Percentiles rank a stretch among this genome's conserved stretches.
These are phyloP conservation scores for Pollenia labialis DNA, from an alignment of 2,888 invertebrate species.

Conservation along the genomic window DNA sequence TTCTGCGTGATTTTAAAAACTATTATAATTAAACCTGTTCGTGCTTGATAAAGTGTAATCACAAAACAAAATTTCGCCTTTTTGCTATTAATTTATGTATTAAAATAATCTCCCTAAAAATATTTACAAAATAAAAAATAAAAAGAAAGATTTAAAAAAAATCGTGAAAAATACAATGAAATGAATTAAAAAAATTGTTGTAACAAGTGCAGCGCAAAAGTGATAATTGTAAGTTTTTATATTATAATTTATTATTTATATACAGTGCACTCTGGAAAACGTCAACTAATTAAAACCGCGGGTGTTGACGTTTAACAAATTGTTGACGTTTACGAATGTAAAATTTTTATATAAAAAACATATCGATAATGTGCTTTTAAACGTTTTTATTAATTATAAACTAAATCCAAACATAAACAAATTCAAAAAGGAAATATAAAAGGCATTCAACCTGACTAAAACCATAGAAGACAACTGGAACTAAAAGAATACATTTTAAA, in stretches of 20 bases:
- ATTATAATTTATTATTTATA: not conserved
- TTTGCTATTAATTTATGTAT: not conserved
- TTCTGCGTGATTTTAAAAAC: not conserved
- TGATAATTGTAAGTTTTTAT: slow-evolving; percentile 6
- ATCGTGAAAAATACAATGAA: slow-evolving; percentile 26
- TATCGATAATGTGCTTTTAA: too few relatives aligned
- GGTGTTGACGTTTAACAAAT: too few relatives aligned
- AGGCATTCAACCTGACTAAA: too few relatives aligned
- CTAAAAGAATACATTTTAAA: too few relatives aligned
- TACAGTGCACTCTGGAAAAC: too few relatives aligned
- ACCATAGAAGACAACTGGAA: too few relatives aligned
- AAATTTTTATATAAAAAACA: too few relatives aligned
- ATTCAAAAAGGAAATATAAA: too few relatives aligned
- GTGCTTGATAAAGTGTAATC: slow-evolving; percentile 19
- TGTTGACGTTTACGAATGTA: too few relatives aligned
- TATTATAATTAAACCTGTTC: slow-evolving; percentile 24
- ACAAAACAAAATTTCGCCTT: slow-evolving; percentile 4
- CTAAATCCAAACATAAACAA: too few relatives aligned
- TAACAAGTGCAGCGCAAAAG: slow-evolving; percentile 16
- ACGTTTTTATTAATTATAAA: too few relatives aligned
- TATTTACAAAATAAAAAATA: not conserved
- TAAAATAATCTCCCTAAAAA: not conserved
- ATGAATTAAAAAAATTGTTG: slow-evolving; percentile 11
- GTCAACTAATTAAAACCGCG: too few relatives aligned
- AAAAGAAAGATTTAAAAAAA: not conserved